Evolutionary conservation across 1,140 invertebrate genomes (phyloP), one percentile per base, ranked within the genome.

Genomic region (Cyclargus thomasi): DNA sequence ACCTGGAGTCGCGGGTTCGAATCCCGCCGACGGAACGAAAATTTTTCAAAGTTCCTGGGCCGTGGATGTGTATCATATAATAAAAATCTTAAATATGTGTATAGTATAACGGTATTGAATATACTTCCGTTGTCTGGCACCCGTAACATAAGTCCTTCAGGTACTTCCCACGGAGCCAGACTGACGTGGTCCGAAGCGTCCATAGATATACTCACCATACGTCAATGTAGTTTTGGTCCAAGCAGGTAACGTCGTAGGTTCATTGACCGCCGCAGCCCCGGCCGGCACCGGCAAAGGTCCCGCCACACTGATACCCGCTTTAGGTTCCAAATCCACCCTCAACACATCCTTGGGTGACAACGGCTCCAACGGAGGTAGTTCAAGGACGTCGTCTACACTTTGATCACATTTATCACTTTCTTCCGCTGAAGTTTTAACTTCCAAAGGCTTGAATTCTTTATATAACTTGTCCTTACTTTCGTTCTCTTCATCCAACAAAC

Each of bases 211-310:
- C 39, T 47, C 39, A 47, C 39, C 14, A 47, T 47, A 47, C 4
- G 64, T 20, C 20, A n/a, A 23, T 14, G 63, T 53, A n/a, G 47
- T 65, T 39, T 65, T 55, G 47, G 10, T 53, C 39, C 64, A 53
- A n/a, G 47, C 16, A 6, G 64, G n/a, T n/a, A 18, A 20, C 8
- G 22, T 18, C 0, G 47, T 21, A n/a, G 64, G 39, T 7, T 78
- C 78, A 1, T 53, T 59, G 1, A 65, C 64, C 39, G 75, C 76
- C 0, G 78, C 75, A 0, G 74, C 82, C 0, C 81, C 81, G 0
- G 83, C 84, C 0, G 86, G 86, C 1, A 88, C 76, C 0, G 85
- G 84, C 39, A 89, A 55, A 14, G 86, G 86, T 0, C 86, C 86
- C 0, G 81, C 70, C 20, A 79, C 80, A 69, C 71, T 78, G 1